Base-by-base conservation (phyloP, 2,888 invertebrate genomes). In the Drosophila kuntzei region DNA sequence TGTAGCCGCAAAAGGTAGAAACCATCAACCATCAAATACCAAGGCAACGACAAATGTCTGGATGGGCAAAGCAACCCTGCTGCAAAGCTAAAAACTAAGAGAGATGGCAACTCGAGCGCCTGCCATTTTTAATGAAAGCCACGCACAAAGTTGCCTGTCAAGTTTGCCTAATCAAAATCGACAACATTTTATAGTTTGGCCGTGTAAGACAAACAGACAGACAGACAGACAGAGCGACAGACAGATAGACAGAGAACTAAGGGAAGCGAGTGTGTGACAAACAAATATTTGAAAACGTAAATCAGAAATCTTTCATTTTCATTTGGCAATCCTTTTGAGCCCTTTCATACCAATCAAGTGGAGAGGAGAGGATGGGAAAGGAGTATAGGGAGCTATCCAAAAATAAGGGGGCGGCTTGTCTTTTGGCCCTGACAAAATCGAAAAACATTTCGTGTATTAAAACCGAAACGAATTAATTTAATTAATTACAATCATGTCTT, bases 401-500 rank as follows among this genome's bases (percentile, higher is more conserved):
- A 39, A 39, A 39, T 39, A 18, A 9, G 47, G 46, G 22, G 25
- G 25, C 3, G 41, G 4, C 22, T 43, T 43, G 44, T 63, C 18
- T 22, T n/a, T 63, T 22, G 49, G 63, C 51, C 44, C 63, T 60
- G 78, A 71, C 66, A 79, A 89, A 89, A 90, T 89, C 89, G 90
- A 87, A 90, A 87, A 85, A 89, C 89, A 89, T 89, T 90, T 89
- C 87, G 84, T 90, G 89, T 91, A 91, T 91, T 91, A 91, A 90
- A 92, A 91, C 91, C 91, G 90, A 91, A 91, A 90, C 91, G 92
- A 92, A 92, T 92, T 91, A 91, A 92, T 92, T 92, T 90, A 92
- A 92, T 92, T 92, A 92, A 92, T 92, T 92, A 92, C 91, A 91
- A 91, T 91, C 91, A 89, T 90, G 90, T 92, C 92, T 91, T 91